Conservation (phyloP, 2,888 invertebrate species). For the Timema cristinae region DNA sequence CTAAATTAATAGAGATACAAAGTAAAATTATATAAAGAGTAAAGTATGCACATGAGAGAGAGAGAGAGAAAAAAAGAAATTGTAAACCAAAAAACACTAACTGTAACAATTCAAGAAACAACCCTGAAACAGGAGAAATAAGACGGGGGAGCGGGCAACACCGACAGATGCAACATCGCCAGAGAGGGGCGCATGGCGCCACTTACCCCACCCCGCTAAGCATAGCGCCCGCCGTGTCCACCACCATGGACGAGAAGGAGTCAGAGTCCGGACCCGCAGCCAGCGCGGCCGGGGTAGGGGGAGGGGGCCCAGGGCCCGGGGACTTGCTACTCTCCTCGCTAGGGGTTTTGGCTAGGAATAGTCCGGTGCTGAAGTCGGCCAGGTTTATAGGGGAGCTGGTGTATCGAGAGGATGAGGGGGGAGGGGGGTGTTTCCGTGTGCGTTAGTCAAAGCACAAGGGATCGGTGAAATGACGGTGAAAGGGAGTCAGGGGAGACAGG, state of each 20-base stretch:
- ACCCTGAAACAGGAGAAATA: neutral
- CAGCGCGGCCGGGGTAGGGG: constrained; percentile 54
- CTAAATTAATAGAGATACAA: too few species aligned
- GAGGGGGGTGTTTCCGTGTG: neutral
- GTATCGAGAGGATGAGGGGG: neutral
- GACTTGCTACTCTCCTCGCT: constrained; percentile 67
- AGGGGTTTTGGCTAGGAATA: constrained; percentile 88
- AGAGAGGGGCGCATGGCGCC: neutral
- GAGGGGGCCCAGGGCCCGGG: constrained; percentile 35
- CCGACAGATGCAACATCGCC: constrained; percentile 15
- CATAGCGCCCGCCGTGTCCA: constrained; percentile 29
- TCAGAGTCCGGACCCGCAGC: constrained; percentile 20
- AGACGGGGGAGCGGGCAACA: constrained; percentile 1
- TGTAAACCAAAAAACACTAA: too few species aligned
- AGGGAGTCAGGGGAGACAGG: too few species aligned
- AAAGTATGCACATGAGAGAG: too few species aligned
- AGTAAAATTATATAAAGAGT: too few species aligned
- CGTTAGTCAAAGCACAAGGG: too few species aligned
- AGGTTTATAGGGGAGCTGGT: constrained; percentile 87
- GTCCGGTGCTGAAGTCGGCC: constrained; percentile 93
- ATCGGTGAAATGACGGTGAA: too few species aligned
- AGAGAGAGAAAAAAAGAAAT: too few species aligned
- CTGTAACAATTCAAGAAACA: too few species aligned
- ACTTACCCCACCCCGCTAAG: constrained; percentile 41
- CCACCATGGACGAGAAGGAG: constrained; percentile 19